Conservation (phyloP, 2,113 vertebrate species). For the Chroicocephalus ridibundus region DNA sequence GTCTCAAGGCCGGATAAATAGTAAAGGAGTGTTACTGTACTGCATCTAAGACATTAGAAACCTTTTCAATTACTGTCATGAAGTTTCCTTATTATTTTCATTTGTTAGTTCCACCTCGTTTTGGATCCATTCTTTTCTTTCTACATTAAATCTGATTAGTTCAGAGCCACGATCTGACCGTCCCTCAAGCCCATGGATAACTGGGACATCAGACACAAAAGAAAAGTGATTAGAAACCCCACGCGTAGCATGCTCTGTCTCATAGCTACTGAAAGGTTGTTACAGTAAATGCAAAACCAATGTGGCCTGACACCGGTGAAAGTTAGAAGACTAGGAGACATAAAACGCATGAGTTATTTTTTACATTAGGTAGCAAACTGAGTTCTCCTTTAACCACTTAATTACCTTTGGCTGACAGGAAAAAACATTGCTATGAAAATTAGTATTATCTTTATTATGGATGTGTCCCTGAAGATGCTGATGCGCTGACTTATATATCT, state of each 20-base stretch:
- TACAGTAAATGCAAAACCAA: constrained; percentile 55
- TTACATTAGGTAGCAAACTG: constrained; percentile 43
- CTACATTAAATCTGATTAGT: background rate
- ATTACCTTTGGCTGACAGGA: constrained; percentile 54
- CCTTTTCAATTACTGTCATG: background rate
- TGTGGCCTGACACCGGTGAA: constrained; percentile 44
- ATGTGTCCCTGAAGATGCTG: constrained; percentile 48
- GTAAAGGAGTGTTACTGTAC: background rate
- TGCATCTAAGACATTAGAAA: background rate
- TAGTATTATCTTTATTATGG: constrained; percentile 50
- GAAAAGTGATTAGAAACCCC: constrained; percentile 1
- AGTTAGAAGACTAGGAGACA: constrained; percentile 37
- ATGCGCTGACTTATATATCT: background rate
- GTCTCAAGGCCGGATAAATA: background rate
- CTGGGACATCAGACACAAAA: background rate
- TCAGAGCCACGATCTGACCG: background rate
- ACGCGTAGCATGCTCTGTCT: background rate
- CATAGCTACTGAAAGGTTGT: background rate
- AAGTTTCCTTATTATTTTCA: background rate
- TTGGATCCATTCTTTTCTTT: background rate
- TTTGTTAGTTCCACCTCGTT: constrained; percentile 17
- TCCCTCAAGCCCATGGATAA: background rate
- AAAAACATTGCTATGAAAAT: constrained; percentile 49
- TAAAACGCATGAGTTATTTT: constrained; percentile 62
- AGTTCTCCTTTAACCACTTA: constrained; percentile 63